phyloP scores from a whole-genome alignment of 1,140 invertebrate genomes.

The Nylanderia fulva region DNA sequence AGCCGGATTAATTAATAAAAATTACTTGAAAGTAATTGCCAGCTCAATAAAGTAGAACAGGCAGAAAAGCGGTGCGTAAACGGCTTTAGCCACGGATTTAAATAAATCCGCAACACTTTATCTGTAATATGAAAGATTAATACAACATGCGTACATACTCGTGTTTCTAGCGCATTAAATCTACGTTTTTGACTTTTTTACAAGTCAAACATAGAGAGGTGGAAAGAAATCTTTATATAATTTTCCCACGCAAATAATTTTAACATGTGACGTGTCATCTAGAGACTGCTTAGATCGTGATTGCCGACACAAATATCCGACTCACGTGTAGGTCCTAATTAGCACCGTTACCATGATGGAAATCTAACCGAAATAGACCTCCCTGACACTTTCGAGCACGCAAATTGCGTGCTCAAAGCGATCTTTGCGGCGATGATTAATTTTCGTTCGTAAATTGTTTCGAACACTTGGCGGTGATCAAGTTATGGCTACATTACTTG shows the following conservation, averaged over 20 bases:
- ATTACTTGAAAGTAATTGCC: constrained; percentile 38
- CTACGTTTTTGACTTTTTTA: not conserved
- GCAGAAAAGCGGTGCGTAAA: not conserved
- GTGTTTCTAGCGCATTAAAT: not conserved
- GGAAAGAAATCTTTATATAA: not conserved
- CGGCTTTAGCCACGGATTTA: not conserved
- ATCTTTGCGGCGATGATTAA: constrained; percentile 34
- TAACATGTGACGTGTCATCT: not conserved
- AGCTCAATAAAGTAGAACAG: not conserved
- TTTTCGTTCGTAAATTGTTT: constrained; percentile 53
- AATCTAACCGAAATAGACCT: constrained; percentile 19
- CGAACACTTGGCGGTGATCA: constrained; percentile 51
- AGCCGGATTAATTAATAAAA: constrained; percentile 61
- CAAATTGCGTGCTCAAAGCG: constrained; percentile 21
- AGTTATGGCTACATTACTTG: constrained; percentile 40
- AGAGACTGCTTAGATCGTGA: not conserved
- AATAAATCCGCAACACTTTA: not conserved
- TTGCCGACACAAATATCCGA: not conserved
- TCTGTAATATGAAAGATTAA: not conserved
- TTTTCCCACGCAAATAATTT: not conserved
- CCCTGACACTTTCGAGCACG: constrained; percentile 24
- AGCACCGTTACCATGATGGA: not conserved
- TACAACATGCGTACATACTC: not conserved
- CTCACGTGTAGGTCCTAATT: not conserved
- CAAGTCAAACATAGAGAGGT: not conserved